Conservation (phyloP, 2,113 vertebrate genomes). For the Malurus elegans region DNA sequence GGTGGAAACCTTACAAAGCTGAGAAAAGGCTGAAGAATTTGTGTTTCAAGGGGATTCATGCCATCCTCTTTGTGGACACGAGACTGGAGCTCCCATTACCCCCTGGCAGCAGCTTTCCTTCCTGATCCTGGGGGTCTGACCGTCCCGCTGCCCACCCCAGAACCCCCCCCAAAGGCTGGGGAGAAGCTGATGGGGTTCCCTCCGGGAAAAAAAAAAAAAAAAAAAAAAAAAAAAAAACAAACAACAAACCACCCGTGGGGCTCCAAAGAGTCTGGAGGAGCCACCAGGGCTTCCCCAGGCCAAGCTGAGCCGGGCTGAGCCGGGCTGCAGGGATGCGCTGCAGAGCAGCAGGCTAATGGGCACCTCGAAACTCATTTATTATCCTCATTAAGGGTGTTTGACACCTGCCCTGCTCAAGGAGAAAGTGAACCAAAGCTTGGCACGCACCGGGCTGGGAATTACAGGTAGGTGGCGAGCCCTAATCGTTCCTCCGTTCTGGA, state of each 20-base stretch:
- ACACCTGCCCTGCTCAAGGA: constrained; percentile 42
- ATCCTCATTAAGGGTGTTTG: constrained; percentile 42
- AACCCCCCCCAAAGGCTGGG: background rate
- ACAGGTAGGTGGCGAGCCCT: background rate
- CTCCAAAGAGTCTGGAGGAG: background rate
- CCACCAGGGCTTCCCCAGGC: background rate
- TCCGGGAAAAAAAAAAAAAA: background rate
- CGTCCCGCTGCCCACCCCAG: accelerated
- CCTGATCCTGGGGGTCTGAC: accelerated
- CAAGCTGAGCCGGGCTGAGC: background rate
- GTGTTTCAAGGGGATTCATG: accelerated
- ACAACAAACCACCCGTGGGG: accelerated
- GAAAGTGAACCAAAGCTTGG: background rate
- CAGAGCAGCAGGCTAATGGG: background rate
- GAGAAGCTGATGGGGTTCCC: accelerated
- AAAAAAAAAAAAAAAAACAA: background rate
- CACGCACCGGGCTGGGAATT: background rate
- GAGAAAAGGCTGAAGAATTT: background rate
- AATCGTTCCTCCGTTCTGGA: background rate
- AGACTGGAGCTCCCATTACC: accelerated
- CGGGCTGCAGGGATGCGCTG: background rate
- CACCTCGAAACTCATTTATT: background rate
- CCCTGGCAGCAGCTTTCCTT: background rate
- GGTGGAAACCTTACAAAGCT: accelerated
- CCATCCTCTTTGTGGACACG: background rate